A percentile compares a stretch with the other conserved stretches of the same genome.
Evolutionary conservation across 1,140 invertebrate species (phyloP).

Genomic region (Yoshiicerus persimilis): DNA sequence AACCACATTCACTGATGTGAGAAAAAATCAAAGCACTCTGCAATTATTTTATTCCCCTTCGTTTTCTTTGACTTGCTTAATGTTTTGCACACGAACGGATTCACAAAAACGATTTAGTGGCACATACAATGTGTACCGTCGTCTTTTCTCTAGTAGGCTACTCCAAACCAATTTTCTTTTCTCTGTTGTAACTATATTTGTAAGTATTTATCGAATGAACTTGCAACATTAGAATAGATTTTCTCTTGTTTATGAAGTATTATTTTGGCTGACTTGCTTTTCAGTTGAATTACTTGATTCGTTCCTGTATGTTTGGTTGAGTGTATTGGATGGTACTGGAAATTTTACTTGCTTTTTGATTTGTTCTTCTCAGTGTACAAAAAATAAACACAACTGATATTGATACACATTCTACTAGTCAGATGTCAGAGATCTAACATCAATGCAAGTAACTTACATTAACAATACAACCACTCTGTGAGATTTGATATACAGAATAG

Average conservation of each 20-base stretch:
- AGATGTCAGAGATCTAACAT: neutral
- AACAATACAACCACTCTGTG: neutral
- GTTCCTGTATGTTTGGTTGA: neutral
- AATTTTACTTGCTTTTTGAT: neutral
- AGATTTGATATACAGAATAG: slow-evolving; percentile 5
- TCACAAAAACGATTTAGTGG: neutral
- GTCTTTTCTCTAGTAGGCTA: neutral
- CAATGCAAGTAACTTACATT: neutral
- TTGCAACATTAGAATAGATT: neutral
- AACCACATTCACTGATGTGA: slow-evolving; percentile 22
- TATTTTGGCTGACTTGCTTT: neutral
- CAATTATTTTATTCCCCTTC: slow-evolving; percentile 18
- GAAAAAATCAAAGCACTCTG: slow-evolving; percentile 10
- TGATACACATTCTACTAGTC: neutral
- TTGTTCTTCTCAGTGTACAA: neutral
- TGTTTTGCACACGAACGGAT: slow-evolving; percentile 15
- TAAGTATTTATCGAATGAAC: neutral
- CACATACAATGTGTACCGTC: neutral
- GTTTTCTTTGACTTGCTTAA: slow-evolving; percentile 5
- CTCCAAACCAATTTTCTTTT: neutral
- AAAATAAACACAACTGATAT: neutral
- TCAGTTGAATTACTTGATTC: neutral
- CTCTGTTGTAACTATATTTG: neutral
- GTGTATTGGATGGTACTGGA: too few relatives aligned
- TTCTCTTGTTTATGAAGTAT: neutral